Percentiles rank a stretch among this genome's conserved stretches.
Conservation (phyloP, 2,113 vertebrate species). For the Phylloscopus whistleri region DNA sequence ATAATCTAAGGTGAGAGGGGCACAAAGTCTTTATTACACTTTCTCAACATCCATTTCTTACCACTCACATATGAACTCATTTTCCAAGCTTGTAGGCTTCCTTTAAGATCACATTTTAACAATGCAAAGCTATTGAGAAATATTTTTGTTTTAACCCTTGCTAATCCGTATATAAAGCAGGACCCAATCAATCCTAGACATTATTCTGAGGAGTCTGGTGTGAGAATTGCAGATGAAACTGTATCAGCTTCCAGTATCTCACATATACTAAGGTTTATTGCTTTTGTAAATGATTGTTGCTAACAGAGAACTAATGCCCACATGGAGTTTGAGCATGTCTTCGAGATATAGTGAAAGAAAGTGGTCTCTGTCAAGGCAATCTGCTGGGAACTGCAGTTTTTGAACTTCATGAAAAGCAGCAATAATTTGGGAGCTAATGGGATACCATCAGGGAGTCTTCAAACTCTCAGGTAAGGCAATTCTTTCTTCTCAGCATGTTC, state of each 20-base stretch:
- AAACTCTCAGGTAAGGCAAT: not conserved
- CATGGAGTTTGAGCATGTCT: not conserved
- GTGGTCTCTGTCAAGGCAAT: not conserved
- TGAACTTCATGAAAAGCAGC: not conserved
- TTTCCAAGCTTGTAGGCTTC: not conserved
- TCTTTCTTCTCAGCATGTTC: not conserved
- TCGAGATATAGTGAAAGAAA: not conserved
- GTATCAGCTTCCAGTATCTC: not conserved
- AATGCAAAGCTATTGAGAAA: not conserved
- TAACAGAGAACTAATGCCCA: not conserved
- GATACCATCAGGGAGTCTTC: not conserved
- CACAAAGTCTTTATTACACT: not conserved
- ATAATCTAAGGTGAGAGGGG: not conserved
- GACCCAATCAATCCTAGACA: not conserved
- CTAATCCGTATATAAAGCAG: not conserved
- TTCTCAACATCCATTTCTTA: not conserved
- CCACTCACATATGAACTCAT: not conserved
- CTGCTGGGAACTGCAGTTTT: not conserved
- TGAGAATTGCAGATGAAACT: not conserved
- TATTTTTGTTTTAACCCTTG: not conserved
- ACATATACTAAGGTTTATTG: not conserved
- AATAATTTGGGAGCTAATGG: slow-evolving; percentile 8
- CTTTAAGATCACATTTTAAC: not conserved
- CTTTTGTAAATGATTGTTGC: not conserved
- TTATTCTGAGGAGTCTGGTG: not conserved